phyloP scores from a whole-genome alignment of 2,113 vertebrate species.

The Crocuta crocuta region DNA sequence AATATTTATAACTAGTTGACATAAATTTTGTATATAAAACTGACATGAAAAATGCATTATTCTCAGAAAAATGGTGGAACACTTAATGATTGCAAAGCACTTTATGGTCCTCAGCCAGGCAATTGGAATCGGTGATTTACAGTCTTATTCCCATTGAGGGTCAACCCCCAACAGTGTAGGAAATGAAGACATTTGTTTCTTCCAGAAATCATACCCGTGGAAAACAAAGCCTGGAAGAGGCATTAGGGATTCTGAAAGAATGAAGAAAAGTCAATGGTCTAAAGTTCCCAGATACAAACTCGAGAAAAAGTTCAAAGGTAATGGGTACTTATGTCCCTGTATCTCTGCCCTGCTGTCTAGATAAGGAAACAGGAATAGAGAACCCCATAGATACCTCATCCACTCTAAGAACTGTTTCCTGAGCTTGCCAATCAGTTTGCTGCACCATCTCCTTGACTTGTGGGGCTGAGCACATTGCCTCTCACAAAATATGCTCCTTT shows the following conservation, averaged over 20 bases:
- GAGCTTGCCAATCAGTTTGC: neutral
- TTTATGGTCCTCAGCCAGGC: constrained; percentile 8
- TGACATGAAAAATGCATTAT: constrained; percentile 69
- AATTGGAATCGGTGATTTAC: constrained; percentile 59
- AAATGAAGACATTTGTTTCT: constrained; percentile 55
- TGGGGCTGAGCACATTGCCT: neutral
- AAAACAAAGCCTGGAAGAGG: constrained; percentile 39
- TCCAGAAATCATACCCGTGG: constrained; percentile 15
- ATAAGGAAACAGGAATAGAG: neutral
- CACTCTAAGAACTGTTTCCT: neutral
- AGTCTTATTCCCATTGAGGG: neutral
- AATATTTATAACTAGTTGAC: constrained; percentile 64
- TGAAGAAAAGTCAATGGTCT: neutral
- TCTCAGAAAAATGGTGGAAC: constrained; percentile 66
- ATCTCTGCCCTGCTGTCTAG: neutral
- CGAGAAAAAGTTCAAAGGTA: neutral
- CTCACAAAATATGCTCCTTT: neutral
- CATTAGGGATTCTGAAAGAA: neutral
- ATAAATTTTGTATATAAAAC: constrained; percentile 75
- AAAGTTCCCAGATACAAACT: neutral
- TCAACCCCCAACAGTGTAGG: neutral
- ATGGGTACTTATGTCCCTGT: neutral
- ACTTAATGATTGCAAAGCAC: constrained; percentile 65
- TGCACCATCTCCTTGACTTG: neutral
- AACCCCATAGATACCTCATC: accelerated